Conservation (phyloP, 2,888 invertebrate genomes). For the Dolichomitus sp. region DNA sequence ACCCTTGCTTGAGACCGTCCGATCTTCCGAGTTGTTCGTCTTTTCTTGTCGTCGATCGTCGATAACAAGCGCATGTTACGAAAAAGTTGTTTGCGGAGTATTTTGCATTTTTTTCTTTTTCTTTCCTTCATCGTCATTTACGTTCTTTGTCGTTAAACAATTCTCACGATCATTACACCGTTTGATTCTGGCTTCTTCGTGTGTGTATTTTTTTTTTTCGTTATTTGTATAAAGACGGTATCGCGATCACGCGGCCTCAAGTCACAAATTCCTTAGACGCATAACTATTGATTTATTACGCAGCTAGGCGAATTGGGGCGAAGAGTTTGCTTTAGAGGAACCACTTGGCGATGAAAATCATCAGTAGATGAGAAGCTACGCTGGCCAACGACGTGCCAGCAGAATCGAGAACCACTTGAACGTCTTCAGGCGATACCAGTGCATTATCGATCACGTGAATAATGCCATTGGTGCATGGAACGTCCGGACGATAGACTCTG, state of each 20-base stretch:
- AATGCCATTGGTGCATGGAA: conserved; percentile 98
- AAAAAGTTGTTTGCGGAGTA: background rate
- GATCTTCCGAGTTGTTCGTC: conserved; percentile 52
- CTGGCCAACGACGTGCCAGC: conserved; percentile 85
- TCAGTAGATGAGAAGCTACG: conserved; percentile 84
- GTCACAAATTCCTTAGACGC: conserved; percentile 53
- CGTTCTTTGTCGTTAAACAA: background rate
- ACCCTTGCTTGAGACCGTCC: conserved; percentile 71
- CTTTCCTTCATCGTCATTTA: background rate
- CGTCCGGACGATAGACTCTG: conserved; percentile 95
- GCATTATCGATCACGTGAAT: conserved; percentile 98
- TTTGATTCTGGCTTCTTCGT: conserved; percentile 30
- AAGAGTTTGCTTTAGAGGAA: conserved; percentile 79
- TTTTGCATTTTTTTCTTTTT: background rate
- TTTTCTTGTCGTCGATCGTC: conserved; percentile 24
- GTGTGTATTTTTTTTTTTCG: background rate
- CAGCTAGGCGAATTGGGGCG: conserved; percentile 3
- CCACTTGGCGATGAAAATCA: conserved; percentile 85
- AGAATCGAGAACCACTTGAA: conserved; percentile 89
- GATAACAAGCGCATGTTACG: background rate
- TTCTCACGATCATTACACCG: conserved; percentile 36
- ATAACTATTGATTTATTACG: conserved; percentile 37
- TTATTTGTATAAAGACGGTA: conserved; percentile 22
- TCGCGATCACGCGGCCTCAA: conserved; percentile 55
- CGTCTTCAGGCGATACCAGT: conserved; percentile 94